Conservation (phyloP, 2,888 invertebrate species). For the Zootermopsis nevadensis region DNA sequence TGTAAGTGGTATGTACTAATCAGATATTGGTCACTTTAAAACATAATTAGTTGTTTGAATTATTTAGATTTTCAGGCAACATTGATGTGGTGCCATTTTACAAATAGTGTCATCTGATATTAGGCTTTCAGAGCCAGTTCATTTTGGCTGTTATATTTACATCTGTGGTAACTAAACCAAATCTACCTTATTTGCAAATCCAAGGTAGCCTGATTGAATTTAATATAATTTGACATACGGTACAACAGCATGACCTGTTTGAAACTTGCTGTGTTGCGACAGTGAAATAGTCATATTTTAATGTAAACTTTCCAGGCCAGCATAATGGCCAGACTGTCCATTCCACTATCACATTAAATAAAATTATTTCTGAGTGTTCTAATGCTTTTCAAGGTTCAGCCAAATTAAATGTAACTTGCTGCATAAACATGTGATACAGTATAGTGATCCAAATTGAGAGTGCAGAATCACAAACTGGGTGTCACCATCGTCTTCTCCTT, state of each 20-base stretch:
- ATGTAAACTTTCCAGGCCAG: conserved; percentile 32
- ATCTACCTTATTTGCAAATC: background rate
- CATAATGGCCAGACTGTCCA: conserved; percentile 24
- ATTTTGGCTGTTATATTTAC: background rate
- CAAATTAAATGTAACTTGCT: conserved; percentile 17
- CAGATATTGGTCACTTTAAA: background rate
- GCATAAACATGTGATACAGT: background rate
- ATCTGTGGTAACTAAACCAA: background rate
- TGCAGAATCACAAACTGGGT: too few species aligned
- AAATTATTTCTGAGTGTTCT: conserved; percentile 2
- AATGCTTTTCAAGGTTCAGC: background rate
- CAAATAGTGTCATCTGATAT: background rate
- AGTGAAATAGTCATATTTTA: conserved; percentile 16
- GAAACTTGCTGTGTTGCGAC: background rate
- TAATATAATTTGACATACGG: background rate
- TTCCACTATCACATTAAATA: conserved; percentile 35
- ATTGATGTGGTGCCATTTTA: background rate
- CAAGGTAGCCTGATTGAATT: background rate
- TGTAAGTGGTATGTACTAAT: conserved; percentile 11
- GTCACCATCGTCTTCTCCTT: too few species aligned
- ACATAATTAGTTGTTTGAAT: background rate
- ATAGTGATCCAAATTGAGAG: background rate
- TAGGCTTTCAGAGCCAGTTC: background rate
- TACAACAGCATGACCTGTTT: conserved; percentile 15
- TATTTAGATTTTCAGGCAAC: background rate